phyloP scores from a whole-genome alignment of 2,797 vertebrate genomes.

The Mormyrus proboscirostris region DNA sequence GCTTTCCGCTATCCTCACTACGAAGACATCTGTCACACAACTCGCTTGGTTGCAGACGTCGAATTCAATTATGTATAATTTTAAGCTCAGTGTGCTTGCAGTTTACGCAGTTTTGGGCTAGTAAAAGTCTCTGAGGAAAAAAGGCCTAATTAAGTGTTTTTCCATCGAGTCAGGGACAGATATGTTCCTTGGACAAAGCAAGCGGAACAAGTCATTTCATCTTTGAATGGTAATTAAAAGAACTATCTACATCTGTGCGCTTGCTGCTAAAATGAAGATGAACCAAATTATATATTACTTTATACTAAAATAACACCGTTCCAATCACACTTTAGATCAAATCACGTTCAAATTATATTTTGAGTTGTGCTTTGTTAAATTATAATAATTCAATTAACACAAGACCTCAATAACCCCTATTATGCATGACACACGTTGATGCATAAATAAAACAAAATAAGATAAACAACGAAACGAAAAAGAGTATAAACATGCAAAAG shows the following conservation, averaged over 20 bases:
- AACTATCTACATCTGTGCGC: background rate
- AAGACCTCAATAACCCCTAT: background rate
- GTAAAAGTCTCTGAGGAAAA: constrained; percentile 9
- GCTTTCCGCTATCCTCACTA: background rate
- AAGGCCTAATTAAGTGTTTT: constrained; percentile 11
- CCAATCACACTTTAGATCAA: background rate
- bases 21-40: constrained; percentile 2
- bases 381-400: background rate
- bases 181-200: constrained; percentile 4
- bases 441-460: background rate
- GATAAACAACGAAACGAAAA: background rate
- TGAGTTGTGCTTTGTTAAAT: background rate
- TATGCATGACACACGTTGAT: background rate
- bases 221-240: background rate
- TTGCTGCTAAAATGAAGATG: background rate
- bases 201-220: background rate
- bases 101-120: constrained; percentile 7
- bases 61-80: constrained; percentile 19
- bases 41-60: constrained; percentile 1
- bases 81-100: constrained; percentile 8
- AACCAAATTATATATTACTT: background rate
- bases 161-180: constrained; percentile 1
- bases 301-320: background rate
- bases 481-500: background rate
- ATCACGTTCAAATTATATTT: background rate